A percentile compares a stretch with the other conserved stretches of the same genome.
These are phyloP conservation scores for Cygnus atratus DNA, from an alignment of 2,113 vertebrate species.

Conservation along the genomic window DNA sequence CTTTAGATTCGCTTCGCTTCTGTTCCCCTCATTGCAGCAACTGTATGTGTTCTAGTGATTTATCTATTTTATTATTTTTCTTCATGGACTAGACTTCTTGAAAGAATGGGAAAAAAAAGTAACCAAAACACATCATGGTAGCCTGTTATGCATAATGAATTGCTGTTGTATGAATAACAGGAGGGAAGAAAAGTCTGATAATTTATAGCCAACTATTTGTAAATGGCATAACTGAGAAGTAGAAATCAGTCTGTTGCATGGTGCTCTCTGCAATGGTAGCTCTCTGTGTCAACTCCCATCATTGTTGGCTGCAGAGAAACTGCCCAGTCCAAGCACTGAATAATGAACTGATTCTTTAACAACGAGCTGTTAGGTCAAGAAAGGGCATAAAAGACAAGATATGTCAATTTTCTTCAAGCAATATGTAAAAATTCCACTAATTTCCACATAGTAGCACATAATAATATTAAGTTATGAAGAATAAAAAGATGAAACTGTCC, in stretches of 20 bases:
- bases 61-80: not conserved
- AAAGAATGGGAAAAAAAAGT: not conserved
- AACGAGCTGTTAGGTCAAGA: not conserved
- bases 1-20: not conserved
- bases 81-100: not conserved
- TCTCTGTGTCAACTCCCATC: not conserved
- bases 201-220: not conserved
- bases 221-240: not conserved
- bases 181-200: not conserved
- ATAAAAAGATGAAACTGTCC: not conserved
- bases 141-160: not conserved
- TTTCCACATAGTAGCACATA: not conserved
- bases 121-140: not conserved
- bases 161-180: not conserved
- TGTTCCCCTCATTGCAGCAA: not conserved
- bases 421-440: not conserved
- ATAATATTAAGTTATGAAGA: not conserved
- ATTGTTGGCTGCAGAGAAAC: not conserved
- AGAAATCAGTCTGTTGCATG: not conserved
- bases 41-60: rapidly evolving
- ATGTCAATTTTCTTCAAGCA: not conserved
- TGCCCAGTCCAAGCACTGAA: not conserved
- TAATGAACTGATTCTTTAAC: not conserved
- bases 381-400: not conserved
- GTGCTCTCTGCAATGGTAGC: not conserved